Evolutionary conservation across 2,797 vertebrate species (phyloP).

Genomic region (Stomatorhinus walkeri): DNA sequence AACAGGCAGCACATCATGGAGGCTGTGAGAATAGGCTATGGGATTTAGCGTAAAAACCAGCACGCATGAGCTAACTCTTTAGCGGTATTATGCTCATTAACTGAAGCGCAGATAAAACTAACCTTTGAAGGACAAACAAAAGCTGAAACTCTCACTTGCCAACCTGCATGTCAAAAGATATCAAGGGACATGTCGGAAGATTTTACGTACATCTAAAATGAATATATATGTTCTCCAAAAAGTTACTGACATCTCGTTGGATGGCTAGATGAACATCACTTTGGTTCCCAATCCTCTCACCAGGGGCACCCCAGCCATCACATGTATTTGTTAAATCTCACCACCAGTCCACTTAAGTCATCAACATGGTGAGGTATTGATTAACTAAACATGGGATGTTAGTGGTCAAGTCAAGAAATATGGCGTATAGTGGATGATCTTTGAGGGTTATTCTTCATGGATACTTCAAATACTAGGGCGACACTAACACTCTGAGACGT

Average conservation of each 20-base stretch:
- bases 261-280: not conserved
- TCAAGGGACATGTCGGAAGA: conserved; percentile 40
- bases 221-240: not conserved
- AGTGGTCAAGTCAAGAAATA: not conserved
- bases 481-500: not conserved
- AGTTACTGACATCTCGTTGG: not conserved
- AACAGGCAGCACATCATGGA: not conserved
- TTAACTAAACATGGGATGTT: not conserved
- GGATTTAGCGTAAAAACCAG: conserved; percentile 26
- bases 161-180: conserved; percentile 54
- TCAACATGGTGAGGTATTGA: not conserved
- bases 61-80: conserved; percentile 40
- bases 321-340: not conserved
- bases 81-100: conserved; percentile 62
- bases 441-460: not conserved
- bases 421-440: not conserved
- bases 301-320: not conserved
- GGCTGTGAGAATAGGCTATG: not conserved
- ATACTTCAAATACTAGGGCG: not conserved
- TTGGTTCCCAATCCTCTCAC: not conserved
- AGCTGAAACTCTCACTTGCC: conserved; percentile 56
- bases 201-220: conserved; percentile 38
- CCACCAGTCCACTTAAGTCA: not conserved
- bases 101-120: conserved; percentile 49
- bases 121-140: conserved; percentile 57